Evolutionary conservation across 2,113 vertebrate genomes (phyloP).

Genomic region (Aspiorhynchus laticeps): DNA sequence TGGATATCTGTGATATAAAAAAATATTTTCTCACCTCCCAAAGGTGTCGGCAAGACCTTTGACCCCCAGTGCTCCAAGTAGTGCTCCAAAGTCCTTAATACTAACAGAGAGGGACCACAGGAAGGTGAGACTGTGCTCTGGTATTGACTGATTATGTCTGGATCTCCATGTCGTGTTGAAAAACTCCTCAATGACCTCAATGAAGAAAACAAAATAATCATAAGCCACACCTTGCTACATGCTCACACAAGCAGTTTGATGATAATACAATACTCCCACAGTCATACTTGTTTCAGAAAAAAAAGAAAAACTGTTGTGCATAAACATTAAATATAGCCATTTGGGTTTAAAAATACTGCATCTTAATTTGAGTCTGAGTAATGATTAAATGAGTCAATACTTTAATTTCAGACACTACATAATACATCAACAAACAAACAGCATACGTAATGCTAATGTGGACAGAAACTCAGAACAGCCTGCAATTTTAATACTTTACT

Average conservation of each 20-base stretch:
- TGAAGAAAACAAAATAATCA: not conserved
- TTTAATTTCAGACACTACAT: slow-evolving; percentile 17
- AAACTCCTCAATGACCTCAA: slow-evolving; percentile 78
- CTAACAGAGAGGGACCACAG: slow-evolving; percentile 82
- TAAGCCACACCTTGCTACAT: too few species aligned
- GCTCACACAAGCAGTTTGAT: not conserved
- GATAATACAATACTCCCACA: not conserved
- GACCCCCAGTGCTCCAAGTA: slow-evolving; percentile 76
- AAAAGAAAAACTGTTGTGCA: not conserved
- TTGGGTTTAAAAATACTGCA: not conserved
- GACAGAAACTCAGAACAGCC: slow-evolving; percentile 7
- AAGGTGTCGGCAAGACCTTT: slow-evolving; percentile 75
- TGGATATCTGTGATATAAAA: too few species aligned
- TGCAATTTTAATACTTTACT: slow-evolving; percentile 32
- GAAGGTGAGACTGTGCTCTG: slow-evolving; percentile 74
- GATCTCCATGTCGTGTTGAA: slow-evolving; percentile 78
- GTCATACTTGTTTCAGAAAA: not conserved
- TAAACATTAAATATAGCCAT: not conserved
- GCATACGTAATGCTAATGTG: slow-evolving; percentile 18
- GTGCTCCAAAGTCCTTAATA: slow-evolving; percentile 79
- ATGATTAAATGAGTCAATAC: not conserved
- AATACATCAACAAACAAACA: not conserved
- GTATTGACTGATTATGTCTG: slow-evolving; percentile 74
- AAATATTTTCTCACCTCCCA: slow-evolving; percentile 67
- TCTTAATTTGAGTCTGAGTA: not conserved